Conservation (phyloP, 2,888 invertebrate genomes). For the Caenorhabditis uteleia region DNA sequence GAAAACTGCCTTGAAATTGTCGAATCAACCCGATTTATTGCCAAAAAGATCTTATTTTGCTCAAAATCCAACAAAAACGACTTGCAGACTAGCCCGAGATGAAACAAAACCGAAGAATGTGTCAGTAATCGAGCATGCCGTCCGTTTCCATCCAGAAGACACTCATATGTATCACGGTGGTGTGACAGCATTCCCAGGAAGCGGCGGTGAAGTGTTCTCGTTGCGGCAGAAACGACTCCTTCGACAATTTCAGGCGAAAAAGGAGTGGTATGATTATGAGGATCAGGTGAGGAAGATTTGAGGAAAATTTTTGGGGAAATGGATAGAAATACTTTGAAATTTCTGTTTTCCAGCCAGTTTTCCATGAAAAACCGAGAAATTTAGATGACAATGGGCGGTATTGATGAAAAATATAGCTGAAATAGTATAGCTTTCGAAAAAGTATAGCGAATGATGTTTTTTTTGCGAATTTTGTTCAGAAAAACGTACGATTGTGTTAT, state of each 20-base stretch:
- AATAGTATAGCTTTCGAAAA: too few species aligned
- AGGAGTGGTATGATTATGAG: constrained; percentile 68
- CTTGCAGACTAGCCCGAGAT: constrained; percentile 51
- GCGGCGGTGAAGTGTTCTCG: constrained; percentile 59
- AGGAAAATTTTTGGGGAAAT: not conserved
- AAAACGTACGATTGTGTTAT: too few species aligned
- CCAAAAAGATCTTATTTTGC: too few species aligned
- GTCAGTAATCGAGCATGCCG: constrained; percentile 58
- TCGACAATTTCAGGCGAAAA: constrained; percentile 65
- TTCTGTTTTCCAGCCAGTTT: too few species aligned
- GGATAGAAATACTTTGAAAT: not conserved
- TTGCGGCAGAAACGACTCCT: constrained; percentile 63
- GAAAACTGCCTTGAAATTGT: too few species aligned
- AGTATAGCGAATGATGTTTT: too few species aligned
- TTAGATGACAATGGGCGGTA: too few species aligned
- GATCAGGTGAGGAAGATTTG: constrained; percentile 45
- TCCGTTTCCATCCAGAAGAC: constrained; percentile 67
- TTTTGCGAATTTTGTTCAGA: too few species aligned
- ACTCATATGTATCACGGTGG: constrained; percentile 62
- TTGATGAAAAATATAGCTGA: too few species aligned
- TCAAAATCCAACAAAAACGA: too few species aligned
- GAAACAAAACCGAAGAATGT: constrained; percentile 59
- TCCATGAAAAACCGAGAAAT: too few species aligned
- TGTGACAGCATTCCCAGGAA: constrained; percentile 66
- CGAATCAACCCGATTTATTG: too few species aligned